Evolutionary conservation across 2,888 invertebrate genomes (phyloP).

Genomic region (Augochlorella aurata): DNA sequence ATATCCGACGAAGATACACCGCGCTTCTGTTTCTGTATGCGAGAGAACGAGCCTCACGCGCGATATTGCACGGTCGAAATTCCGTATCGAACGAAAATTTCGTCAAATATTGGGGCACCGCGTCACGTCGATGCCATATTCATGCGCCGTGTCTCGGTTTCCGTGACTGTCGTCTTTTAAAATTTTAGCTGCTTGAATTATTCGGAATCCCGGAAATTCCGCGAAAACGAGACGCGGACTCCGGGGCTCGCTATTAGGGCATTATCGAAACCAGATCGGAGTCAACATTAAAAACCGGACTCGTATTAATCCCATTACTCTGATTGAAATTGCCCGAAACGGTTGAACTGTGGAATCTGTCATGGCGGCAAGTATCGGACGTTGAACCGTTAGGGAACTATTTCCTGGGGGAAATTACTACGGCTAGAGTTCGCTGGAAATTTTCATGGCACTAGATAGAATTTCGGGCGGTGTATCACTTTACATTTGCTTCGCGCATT

Average conservation of each 20-base stretch:
- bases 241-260: background rate
- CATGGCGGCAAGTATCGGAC: slow-evolving; percentile 2
- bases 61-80: slow-evolving; percentile 15
- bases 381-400: slow-evolving; percentile 2
- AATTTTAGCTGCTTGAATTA: slow-evolving; percentile 25
- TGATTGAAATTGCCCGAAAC: background rate
- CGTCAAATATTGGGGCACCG: slow-evolving; percentile 49
- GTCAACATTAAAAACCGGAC: background rate
- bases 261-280: no score
- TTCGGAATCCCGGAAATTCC: background rate
- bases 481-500: background rate
- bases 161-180: slow-evolving; percentile 15
- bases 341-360: background rate
- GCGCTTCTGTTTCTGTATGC: no score
- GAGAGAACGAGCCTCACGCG: background rate
- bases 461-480: background rate
- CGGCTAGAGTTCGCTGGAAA: background rate
- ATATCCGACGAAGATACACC: background rate
- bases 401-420: background rate
- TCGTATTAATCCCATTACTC: background rate
- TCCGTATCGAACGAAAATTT: slow-evolving; percentile 33
- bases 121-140: slow-evolving; percentile 23
- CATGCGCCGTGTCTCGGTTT: slow-evolving; percentile 14
- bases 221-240: background rate
- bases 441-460: background rate